Percentiles rank a stretch among this genome's conserved stretches.
These are phyloP conservation scores for Sylvilagus floridanus DNA, from an alignment of 2,797 vertebrate species.

Conservation along the genomic window DNA sequence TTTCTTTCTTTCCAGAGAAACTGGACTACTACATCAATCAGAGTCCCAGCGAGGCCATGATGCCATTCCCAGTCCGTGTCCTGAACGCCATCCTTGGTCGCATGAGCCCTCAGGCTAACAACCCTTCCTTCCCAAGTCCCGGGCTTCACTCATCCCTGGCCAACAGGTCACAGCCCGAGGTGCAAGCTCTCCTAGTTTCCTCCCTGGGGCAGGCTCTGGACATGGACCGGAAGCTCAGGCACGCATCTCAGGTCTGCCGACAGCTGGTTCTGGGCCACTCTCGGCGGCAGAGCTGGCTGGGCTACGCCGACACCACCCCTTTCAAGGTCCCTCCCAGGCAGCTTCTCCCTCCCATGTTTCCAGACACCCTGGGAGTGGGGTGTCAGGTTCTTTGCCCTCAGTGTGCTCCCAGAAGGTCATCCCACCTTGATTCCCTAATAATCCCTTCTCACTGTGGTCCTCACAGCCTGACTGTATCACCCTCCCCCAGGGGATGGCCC, in stretches of 20 bases:
- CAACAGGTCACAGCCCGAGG: fast-evolving
- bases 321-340: fast-evolving
- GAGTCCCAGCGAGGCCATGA: neutral
- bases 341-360: fast-evolving
- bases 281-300: fast-evolving
- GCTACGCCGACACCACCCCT: fast-evolving
- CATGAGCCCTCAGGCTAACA: fast-evolving
- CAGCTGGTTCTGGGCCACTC: fast-evolving
- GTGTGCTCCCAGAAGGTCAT: neutral
- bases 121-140: fast-evolving
- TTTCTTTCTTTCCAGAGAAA: neutral
- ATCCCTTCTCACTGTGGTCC: fast-evolving
- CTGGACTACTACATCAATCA: fast-evolving
- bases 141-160: fast-evolving
- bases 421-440: fast-evolving
- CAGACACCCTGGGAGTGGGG: fast-evolving
- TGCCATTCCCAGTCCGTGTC: neutral
- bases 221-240: neutral
- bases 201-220: neutral
- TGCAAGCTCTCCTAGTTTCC: fast-evolving
- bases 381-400: neutral
- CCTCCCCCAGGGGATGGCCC: neutral
- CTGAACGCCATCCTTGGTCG: fast-evolving
- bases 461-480: fast-evolving
- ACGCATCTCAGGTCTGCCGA: fast-evolving